phyloP scores from a whole-genome alignment of 2,113 vertebrate genomes.

The Perca schrenkii region DNA sequence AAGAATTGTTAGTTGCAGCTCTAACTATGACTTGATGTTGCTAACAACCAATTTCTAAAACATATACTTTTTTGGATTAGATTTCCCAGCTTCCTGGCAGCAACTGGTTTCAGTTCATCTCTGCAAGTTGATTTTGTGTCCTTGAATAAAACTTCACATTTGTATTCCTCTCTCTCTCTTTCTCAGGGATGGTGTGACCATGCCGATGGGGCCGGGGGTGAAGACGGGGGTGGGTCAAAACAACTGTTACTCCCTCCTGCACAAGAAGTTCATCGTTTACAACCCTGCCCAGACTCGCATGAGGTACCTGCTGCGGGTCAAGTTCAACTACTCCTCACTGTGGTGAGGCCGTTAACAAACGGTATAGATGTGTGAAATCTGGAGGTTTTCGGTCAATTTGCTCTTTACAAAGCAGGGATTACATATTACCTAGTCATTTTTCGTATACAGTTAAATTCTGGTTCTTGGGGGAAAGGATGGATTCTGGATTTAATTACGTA shows the following conservation, averaged over 20 bases:
- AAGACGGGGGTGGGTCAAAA: constrained; percentile 77
- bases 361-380: background rate
- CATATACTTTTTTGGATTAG: background rate
- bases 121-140: background rate
- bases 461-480: background rate
- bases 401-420: too few relatives aligned
- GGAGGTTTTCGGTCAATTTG: background rate
- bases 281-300: constrained; percentile 87
- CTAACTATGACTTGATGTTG: background rate
- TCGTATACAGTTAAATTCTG: background rate
- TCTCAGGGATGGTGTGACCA: too few relatives aligned
- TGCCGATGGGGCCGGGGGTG: too few relatives aligned
- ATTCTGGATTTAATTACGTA: background rate
- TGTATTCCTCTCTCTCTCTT: too few relatives aligned
- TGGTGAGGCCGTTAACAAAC: constrained; percentile 82
- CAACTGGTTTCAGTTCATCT: background rate
- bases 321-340: constrained; percentile 86
- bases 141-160: too few relatives aligned
- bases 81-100: background rate
- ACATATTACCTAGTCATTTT: background rate
- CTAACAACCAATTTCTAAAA: background rate
- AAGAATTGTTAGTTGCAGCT: background rate
- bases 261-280: constrained; percentile 93
- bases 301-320: constrained; percentile 89
- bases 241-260: constrained; percentile 88